phyloP scores from a whole-genome alignment of 2,888 invertebrate genomes.

The Aporophyla nigra region DNA sequence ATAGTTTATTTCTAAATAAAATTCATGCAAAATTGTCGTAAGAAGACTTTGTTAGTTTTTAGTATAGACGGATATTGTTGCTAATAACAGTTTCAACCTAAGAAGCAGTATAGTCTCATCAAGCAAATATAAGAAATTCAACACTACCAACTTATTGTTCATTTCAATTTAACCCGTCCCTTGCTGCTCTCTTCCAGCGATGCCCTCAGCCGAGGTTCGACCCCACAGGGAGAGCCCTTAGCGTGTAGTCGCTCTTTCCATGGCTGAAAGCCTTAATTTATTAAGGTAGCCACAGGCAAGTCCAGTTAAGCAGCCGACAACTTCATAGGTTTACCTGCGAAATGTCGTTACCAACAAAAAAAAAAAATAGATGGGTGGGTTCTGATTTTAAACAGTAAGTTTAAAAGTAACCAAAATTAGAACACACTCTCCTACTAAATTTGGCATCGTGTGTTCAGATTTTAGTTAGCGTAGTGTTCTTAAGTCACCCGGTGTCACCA shows the following conservation, averaged over 20 bases:
- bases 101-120: not conserved
- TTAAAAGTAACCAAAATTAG: not conserved
- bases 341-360: too few relatives aligned
- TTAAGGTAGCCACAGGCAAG: too few relatives aligned
- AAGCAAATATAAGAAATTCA: not conserved
- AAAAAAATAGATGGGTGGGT: too few relatives aligned
- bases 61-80: not conserved
- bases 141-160: not conserved
- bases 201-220: too few relatives aligned
- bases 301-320: too few relatives aligned
- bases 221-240: too few relatives aligned
- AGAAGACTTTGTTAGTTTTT: not conserved
- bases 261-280: too few relatives aligned
- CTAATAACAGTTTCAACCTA: not conserved
- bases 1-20: slow-evolving; percentile 1
- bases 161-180: too few relatives aligned
- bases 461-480: not conserved
- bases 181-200: too few relatives aligned
- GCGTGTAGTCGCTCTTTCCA: too few relatives aligned
- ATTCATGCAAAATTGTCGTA: not conserved
- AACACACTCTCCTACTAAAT: not conserved
- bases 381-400: not conserved
- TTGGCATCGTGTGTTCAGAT: slow-evolving; percentile 5
- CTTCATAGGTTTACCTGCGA: too few relatives aligned
- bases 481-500: too few relatives aligned